A percentile compares a stretch with the other conserved stretches of the same genome.
Evolutionary conservation across 2,888 invertebrate genomes (phyloP).

Genomic region (Amphipoea lucens): DNA sequence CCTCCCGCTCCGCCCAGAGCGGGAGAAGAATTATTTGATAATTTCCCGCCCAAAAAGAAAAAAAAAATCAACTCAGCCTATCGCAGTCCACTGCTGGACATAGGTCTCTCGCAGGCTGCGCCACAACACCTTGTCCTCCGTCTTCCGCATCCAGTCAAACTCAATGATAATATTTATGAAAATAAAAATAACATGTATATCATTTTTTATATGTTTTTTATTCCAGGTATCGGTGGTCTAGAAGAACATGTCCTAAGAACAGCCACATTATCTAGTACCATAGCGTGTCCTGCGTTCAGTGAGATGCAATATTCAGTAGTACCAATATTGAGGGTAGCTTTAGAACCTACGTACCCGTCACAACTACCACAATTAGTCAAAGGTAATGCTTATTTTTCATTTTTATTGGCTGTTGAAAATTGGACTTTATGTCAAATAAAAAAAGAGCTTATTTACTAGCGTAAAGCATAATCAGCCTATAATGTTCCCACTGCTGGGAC

Average conservation of each 20-base stretch:
- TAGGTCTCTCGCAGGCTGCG: not conserved
- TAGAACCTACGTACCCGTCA: slow-evolving; percentile 95
- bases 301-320: slow-evolving; percentile 94
- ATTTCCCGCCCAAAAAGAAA: too few species aligned
- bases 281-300: slow-evolving; percentile 96
- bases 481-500: too few species aligned
- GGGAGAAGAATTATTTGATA: too few species aligned
- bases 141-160: not conserved
- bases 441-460: not conserved
- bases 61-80: not conserved
- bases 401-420: not conserved
- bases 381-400: slow-evolving; percentile 76
- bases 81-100: not conserved
- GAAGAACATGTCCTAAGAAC: slow-evolving; percentile 96
- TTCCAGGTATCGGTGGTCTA: slow-evolving; percentile 94
- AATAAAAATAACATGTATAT: not conserved
- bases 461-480: too few species aligned
- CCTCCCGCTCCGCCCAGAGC: too few species aligned
- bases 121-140: not conserved
- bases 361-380: slow-evolving; percentile 94
- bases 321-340: slow-evolving; percentile 97
- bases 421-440: not conserved
- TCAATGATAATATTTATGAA: not conserved
- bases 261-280: slow-evolving; percentile 95
- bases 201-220: not conserved